These are phyloP conservation scores for Dendrocincla fuliginosa DNA, from an alignment of 2,797 vertebrate species.

Conservation along the genomic window DNA sequence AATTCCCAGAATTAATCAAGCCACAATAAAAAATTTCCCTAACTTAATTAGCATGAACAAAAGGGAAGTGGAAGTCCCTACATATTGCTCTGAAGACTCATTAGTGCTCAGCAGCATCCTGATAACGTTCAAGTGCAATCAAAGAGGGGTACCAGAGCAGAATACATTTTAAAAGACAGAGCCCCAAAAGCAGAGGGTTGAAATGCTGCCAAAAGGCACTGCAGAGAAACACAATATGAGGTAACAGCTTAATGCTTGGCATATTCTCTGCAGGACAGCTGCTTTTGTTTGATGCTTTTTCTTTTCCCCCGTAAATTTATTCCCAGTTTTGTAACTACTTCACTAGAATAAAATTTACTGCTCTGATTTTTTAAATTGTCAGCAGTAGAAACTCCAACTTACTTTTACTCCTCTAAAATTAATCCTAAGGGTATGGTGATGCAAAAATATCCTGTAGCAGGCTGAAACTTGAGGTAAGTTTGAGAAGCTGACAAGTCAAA, in stretches of 20 bases:
- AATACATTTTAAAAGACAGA: background rate
- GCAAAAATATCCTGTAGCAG: background rate
- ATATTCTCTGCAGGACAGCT: background rate
- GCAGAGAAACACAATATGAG: background rate
- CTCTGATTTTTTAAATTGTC: background rate
- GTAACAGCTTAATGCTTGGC: background rate
- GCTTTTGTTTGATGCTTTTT: background rate
- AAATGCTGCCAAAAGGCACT: background rate
- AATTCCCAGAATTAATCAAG: constrained; percentile 49
- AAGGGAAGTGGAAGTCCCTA: constrained; percentile 38
- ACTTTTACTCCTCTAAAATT: background rate
- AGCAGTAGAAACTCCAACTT: background rate
- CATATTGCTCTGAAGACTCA: constrained; percentile 14
- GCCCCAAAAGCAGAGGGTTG: background rate
- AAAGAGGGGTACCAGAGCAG: background rate
- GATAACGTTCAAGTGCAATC: background rate
- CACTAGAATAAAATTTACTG: background rate
- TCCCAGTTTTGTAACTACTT: background rate
- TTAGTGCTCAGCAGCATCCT: constrained; percentile 13
- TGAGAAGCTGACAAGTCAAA: background rate
- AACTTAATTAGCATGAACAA: constrained; percentile 52
- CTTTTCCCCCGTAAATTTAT: background rate
- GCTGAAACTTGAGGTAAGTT: background rate
- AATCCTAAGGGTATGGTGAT: background rate
- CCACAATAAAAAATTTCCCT: constrained; percentile 8